Conservation (phyloP, 2,113 vertebrate genomes). For the Chamaetylas fuelleborni region DNA sequence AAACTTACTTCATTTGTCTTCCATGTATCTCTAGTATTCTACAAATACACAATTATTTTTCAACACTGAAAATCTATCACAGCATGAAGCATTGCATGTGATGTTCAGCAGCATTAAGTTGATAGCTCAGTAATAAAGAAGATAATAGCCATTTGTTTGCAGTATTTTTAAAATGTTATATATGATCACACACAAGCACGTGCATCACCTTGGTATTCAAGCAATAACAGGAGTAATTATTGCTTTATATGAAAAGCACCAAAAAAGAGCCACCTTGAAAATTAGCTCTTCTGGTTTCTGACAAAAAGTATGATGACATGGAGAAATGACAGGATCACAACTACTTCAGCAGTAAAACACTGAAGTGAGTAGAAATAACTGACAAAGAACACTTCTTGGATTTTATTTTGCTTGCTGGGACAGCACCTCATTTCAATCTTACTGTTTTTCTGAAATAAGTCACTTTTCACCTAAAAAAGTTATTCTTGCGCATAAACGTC, state of each 20-base stretch:
- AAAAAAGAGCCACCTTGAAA: not conserved
- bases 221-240: not conserved
- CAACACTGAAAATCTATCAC: not conserved
- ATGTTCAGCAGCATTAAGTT: not conserved
- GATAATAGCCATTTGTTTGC: not conserved
- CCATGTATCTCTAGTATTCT: not conserved
- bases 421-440: not conserved
- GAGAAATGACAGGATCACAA: not conserved
- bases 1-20: not conserved
- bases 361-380: not conserved
- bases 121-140: not conserved
- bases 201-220: not conserved
- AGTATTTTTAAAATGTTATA: not conserved
- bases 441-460: not conserved
- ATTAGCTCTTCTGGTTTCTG: not conserved
- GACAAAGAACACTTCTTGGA: not conserved
- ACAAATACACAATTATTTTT: not conserved
- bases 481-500: not conserved
- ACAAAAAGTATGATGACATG: not conserved
- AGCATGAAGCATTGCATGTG: not conserved
- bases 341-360: not conserved
- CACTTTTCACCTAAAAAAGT: not conserved
- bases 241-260: not conserved
- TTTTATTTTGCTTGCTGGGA: not conserved
- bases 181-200: rapidly evolving